Evolutionary conservation across 2,113 vertebrate genomes (phyloP).

Genomic region (Cygnus buccinator): DNA sequence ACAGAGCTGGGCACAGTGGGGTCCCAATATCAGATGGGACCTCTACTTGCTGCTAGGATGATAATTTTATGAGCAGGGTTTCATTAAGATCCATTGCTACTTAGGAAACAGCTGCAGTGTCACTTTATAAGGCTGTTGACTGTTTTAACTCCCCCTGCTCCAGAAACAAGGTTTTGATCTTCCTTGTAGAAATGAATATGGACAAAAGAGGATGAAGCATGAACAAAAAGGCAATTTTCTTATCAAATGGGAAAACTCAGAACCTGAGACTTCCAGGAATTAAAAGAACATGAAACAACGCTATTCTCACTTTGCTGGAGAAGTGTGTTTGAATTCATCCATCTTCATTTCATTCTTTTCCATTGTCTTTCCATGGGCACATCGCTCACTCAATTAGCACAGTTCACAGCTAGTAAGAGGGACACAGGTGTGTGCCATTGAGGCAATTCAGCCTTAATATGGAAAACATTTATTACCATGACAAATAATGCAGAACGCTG

Average conservation of each 20-base stretch:
- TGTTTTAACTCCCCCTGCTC: slow-evolving; percentile 27
- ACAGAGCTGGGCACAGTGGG: background rate
- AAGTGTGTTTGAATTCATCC: slow-evolving; percentile 13
- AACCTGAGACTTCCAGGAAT: background rate
- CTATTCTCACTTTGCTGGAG: background rate
- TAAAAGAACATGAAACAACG: background rate
- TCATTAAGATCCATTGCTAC: slow-evolving; percentile 36
- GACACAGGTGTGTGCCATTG: background rate
- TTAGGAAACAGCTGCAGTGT: slow-evolving; percentile 40
- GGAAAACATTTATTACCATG: background rate
- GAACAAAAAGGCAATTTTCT: background rate
- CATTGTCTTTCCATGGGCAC: background rate
- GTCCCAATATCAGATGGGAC: slow-evolving; percentile 14
- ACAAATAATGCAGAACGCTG: background rate
- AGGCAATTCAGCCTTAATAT: background rate
- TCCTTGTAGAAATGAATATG: background rate
- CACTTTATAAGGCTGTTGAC: slow-evolving; percentile 12
- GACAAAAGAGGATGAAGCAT: background rate
- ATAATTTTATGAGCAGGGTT: slow-evolving; percentile 42
- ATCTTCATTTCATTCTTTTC: slow-evolving; percentile 28
- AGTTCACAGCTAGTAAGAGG: background rate
- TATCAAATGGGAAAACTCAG: background rate
- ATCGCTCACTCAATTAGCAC: background rate
- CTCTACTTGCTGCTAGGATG: slow-evolving; percentile 14
- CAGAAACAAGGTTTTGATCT: background rate